Percentiles rank a stretch among this genome's conserved stretches.
Conservation (phyloP, 2,113 vertebrate genomes). For the Megaptera novaeangliae region DNA sequence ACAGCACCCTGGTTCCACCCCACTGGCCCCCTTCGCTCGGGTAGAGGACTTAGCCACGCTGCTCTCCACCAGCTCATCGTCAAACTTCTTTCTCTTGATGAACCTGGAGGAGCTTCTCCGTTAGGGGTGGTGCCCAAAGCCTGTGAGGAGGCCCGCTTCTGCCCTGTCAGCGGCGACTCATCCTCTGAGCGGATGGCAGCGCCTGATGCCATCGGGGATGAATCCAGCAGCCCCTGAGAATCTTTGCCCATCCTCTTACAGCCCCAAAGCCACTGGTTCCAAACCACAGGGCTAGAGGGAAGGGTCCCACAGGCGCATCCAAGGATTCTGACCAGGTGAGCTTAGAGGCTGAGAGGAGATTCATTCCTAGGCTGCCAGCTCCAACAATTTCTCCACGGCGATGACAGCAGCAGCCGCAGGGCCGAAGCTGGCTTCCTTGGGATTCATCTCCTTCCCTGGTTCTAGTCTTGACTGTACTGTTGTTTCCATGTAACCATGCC, state of each 20-base stretch:
- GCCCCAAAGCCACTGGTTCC: constrained; percentile 63
- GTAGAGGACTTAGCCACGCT: constrained; percentile 77
- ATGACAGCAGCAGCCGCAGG: too few relatives aligned
- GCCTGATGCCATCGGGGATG: constrained; percentile 83
- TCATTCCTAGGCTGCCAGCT: not conserved
- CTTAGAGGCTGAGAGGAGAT: constrained; percentile 46
- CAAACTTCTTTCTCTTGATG: constrained; percentile 97
- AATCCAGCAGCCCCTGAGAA: constrained; percentile 77
- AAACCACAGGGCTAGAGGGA: constrained; percentile 62
- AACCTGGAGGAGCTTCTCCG: constrained; percentile 96
- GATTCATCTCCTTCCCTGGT: not conserved
- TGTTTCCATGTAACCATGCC: not conserved
- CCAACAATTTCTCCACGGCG: too few relatives aligned
- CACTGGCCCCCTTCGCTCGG: constrained; percentile 88
- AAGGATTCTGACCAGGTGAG: constrained; percentile 57
- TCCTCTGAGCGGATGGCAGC: constrained; percentile 92
- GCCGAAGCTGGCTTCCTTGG: too few relatives aligned
- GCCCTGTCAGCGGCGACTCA: constrained; percentile 87
- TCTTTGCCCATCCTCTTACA: constrained; percentile 74
- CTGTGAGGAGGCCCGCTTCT: constrained; percentile 88
- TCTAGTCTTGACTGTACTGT: not conserved
- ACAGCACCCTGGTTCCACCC: constrained; percentile 90
- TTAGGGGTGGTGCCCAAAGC: constrained; percentile 88
- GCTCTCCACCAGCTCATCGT: constrained; percentile 96
- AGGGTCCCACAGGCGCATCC: constrained; percentile 61